Evolutionary conservation across 2,797 vertebrate genomes (phyloP).

Genomic region (Girardinus metallicus): DNA sequence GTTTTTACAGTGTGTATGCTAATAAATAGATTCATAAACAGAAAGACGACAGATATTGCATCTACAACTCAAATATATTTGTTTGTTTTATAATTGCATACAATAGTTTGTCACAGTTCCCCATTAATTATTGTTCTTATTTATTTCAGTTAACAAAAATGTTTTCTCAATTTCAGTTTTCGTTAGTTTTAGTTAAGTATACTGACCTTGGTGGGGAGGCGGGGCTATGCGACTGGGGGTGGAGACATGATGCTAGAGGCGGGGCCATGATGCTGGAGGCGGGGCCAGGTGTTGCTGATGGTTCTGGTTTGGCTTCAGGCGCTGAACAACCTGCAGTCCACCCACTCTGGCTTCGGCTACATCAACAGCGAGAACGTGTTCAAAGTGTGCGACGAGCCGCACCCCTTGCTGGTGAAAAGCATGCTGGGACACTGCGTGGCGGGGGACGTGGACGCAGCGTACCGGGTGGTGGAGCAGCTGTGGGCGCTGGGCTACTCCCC

Average conservation of each 20-base stretch:
- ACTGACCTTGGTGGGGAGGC: no score
- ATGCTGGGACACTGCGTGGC: conserved; percentile 94
- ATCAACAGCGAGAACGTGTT: conserved; percentile 98
- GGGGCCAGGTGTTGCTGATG: neutral
- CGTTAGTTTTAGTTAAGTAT: no score
- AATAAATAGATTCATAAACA: no score
- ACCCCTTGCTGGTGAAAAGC: conserved; percentile 94
- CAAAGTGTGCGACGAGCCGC: conserved; percentile 97
- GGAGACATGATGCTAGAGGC: rapidly evolving
- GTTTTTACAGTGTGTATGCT: no score
- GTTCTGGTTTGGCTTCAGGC: conserved; percentile 77
- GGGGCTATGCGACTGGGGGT: no score
- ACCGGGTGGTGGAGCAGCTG: conserved; percentile 93
- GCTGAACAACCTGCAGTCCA: conserved; percentile 96
- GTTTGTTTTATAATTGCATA: no score
- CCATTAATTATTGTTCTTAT: no score
- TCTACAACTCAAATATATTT: no score
- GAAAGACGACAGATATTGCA: no score
- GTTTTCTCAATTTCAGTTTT: no score
- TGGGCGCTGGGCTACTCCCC: conserved; percentile 96
- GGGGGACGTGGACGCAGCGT: conserved; percentile 89
- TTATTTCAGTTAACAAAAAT: no score
- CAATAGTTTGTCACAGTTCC: no score
- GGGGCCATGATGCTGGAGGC: rapidly evolving
- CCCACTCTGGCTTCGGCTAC: conserved; percentile 92